Conservation (phyloP, 1,140 invertebrate genomes). For the Pinna nobilis region DNA sequence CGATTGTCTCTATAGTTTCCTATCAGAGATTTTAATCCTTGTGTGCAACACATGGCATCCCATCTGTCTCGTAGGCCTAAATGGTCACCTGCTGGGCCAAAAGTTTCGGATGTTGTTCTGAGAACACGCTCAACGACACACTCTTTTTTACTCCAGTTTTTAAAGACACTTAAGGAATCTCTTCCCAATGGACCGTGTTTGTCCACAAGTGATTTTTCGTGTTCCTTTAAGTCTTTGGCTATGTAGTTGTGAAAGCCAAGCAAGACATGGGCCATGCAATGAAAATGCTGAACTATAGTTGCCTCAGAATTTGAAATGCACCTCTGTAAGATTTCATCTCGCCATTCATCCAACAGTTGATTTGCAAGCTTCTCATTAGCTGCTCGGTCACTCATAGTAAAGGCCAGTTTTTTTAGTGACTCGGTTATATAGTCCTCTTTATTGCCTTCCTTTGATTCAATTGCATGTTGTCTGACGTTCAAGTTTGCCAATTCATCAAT, state of each 20-base stretch:
- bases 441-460: too few relatives aligned
- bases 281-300: neutral
- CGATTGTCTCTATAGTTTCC: slow-evolving; percentile 38
- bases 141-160: slow-evolving; percentile 26
- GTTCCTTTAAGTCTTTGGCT: neutral
- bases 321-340: slow-evolving; percentile 4
- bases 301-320: neutral
- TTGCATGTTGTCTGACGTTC: neutral
- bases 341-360: slow-evolving; percentile 21
- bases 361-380: slow-evolving; percentile 31
- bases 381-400: slow-evolving; percentile 24
- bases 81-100: slow-evolving; percentile 40
- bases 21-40: slow-evolving; percentile 32
- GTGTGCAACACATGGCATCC: slow-evolving; percentile 24
- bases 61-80: slow-evolving; percentile 24
- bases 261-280: slow-evolving; percentile 22
- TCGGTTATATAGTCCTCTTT: neutral
- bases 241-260: slow-evolving; percentile 29
- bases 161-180: slow-evolving; percentile 16
- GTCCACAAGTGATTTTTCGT: neutral
- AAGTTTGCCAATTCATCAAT: slow-evolving; percentile 9
- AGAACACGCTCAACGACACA: slow-evolving; percentile 8
- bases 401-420: slow-evolving; percentile 26
- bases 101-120: slow-evolving; percentile 20
- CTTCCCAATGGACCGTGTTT: slow-evolving; percentile 11